Evolutionary conservation across 1,140 invertebrate genomes (phyloP).

Genomic region (Magallana angulata): DNA sequence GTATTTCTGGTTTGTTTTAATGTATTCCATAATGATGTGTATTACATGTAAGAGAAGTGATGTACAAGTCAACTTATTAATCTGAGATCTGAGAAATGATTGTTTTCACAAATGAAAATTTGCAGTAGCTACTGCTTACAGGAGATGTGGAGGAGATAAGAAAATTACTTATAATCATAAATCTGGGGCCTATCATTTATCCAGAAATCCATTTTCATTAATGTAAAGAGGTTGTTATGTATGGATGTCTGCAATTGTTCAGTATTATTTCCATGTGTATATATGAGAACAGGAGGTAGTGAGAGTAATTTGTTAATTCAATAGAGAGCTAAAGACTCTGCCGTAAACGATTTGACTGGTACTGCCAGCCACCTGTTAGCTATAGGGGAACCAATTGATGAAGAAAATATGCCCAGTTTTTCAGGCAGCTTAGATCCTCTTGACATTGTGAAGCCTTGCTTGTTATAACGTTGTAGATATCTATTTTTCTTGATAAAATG

Average conservation of each 20-base stretch:
- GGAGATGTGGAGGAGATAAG: no score
- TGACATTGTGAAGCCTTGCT: neutral
- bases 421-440: neutral
- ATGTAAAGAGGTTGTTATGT: neutral
- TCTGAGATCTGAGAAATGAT: no score
- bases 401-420: neutral
- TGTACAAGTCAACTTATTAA: no score
- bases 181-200: constrained; percentile 6
- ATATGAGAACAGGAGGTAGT: neutral
- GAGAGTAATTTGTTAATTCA: constrained; percentile 20
- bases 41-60: no score
- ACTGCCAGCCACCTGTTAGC: constrained; percentile 8
- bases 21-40: no score
- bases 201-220: constrained; percentile 4
- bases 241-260: neutral
- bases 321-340: neutral
- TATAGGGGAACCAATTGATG: neutral
- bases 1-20: no score
- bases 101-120: no score
- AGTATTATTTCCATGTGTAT: constrained; percentile 2
- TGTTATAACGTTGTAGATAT: neutral
- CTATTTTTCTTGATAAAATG: constrained; percentile 15
- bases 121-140: no score
- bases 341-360: neutral
- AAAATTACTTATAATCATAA: neutral